A percentile compares a stretch with the other conserved stretches of the same genome.
These are phyloP conservation scores for Hystrix cristata DNA, from an alignment of 2,113 vertebrate genomes.

Conservation along the genomic window DNA sequence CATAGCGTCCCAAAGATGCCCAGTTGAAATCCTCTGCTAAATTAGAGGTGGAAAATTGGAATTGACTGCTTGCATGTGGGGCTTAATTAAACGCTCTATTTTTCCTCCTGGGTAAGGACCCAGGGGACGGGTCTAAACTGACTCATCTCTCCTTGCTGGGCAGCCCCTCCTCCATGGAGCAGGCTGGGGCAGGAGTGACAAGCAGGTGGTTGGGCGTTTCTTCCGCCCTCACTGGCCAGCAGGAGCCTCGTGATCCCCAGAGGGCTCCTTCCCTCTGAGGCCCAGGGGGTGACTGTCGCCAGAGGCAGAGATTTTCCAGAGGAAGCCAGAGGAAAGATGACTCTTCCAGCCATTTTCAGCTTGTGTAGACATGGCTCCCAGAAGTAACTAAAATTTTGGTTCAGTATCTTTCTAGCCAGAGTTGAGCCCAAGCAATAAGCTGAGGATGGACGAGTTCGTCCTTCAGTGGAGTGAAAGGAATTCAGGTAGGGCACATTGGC, in stretches of 20 bases:
- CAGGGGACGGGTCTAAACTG: neutral
- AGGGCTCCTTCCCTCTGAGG: neutral
- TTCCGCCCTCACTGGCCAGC: constrained; percentile 1
- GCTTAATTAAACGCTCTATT: constrained; percentile 21
- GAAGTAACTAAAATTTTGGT: neutral
- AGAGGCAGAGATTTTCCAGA: neutral
- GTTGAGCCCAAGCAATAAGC: neutral
- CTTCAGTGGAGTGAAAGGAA: neutral
- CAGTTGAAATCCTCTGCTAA: neutral
- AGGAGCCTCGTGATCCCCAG: neutral
- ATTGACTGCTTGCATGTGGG: neutral
- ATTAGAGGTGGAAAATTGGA: constrained; percentile 39
- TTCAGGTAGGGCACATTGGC: neutral
- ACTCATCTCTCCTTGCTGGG: neutral
- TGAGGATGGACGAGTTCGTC: neutral
- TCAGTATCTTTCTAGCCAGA: neutral
- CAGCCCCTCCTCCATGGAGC: neutral
- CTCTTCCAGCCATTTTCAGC: neutral
- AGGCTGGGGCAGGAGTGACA: neutral
- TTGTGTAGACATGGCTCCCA: neutral
- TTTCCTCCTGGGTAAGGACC: neutral
- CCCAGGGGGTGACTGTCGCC: neutral
- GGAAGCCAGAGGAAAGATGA: neutral
- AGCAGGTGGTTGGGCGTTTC: neutral
- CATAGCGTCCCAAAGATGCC: neutral